Evolutionary conservation across 2,888 invertebrate genomes (phyloP).

Genomic region (Caenorhabditis sp.): DNA sequence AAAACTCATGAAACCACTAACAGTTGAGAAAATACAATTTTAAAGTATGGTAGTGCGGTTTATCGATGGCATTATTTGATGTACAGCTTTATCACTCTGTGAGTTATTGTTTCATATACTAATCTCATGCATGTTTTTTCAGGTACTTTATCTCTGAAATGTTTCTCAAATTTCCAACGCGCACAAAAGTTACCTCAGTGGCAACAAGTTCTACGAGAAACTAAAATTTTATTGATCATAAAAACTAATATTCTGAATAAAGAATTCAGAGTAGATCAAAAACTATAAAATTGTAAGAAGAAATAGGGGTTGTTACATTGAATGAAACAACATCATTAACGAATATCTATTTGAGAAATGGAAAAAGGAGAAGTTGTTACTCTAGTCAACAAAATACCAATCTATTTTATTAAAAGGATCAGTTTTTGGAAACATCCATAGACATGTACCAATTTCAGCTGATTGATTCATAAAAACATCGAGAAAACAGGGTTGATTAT

Average conservation of each 20-base stretch:
- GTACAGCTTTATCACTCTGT: conserved; percentile 10
- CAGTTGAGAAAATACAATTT: background rate
- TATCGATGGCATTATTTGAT: conserved; percentile 26
- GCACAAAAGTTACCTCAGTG: conserved; percentile 11
- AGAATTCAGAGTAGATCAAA: conserved; percentile 25
- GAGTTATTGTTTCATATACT: background rate
- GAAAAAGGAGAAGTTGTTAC: too few relatives aligned
- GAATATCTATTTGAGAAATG: too few relatives aligned
- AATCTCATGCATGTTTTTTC: conserved; percentile 5
- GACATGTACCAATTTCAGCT: too few relatives aligned
- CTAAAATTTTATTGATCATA: background rate
- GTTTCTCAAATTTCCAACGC: conserved; percentile 15
- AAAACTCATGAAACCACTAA: too few relatives aligned
- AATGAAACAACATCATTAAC: too few relatives aligned
- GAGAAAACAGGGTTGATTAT: too few relatives aligned
- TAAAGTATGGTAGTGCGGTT: conserved; percentile 14
- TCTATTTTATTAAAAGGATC: too few relatives aligned
- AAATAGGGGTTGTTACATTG: too few relatives aligned
- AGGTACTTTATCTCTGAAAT: conserved; percentile 13
- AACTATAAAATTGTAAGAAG: conserved; percentile 25
- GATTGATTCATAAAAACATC: too few relatives aligned
- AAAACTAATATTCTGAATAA: conserved; percentile 7
- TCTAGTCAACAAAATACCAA: too few relatives aligned
- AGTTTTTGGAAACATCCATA: too few relatives aligned
- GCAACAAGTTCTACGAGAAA: background rate